These are phyloP conservation scores for Thripadectes ignobilis DNA, from an alignment of 2,797 vertebrate species.

Conservation along the genomic window DNA sequence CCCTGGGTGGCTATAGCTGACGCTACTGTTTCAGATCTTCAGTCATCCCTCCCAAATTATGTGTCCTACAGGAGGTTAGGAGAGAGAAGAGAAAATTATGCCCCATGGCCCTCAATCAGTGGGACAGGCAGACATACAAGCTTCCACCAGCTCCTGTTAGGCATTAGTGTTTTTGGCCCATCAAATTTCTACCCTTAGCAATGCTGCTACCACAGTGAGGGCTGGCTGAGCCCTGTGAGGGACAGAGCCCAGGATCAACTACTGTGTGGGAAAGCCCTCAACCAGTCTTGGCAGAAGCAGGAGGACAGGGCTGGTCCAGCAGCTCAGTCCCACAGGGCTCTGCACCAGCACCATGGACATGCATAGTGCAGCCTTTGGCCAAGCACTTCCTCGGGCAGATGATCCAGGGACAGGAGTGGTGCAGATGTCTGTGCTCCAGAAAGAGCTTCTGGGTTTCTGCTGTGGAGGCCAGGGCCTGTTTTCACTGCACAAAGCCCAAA, in stretches of 20 bases:
- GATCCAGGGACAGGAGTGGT: not conserved
- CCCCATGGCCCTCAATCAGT: not conserved
- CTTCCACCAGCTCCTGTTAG: not conserved
- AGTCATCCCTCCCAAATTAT: not conserved
- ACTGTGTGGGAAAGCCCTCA: fast-evolving
- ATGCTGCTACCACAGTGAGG: not conserved
- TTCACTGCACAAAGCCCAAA: not conserved
- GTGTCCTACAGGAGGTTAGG: not conserved
- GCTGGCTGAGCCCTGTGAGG: not conserved
- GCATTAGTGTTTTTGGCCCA: not conserved
- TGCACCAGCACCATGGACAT: fast-evolving
- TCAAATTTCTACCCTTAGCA: not conserved
- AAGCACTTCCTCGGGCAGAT: not conserved
- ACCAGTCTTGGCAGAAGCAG: fast-evolving
- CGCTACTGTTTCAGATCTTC: not conserved
- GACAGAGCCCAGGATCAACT: not conserved
- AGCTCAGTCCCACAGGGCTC: not conserved
- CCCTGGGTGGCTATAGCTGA: not conserved
- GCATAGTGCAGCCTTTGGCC: not conserved
- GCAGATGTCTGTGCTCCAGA: not conserved
- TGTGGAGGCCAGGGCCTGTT: not conserved
- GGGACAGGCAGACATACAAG: fast-evolving
- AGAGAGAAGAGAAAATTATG: not conserved
- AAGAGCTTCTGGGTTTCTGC: not conserved
- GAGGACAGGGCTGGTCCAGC: not conserved